Evolutionary conservation across 2,113 vertebrate species (phyloP), one percentile per base, ranked within the genome.

Genomic region (Coreoperca whiteheadi): DNA sequence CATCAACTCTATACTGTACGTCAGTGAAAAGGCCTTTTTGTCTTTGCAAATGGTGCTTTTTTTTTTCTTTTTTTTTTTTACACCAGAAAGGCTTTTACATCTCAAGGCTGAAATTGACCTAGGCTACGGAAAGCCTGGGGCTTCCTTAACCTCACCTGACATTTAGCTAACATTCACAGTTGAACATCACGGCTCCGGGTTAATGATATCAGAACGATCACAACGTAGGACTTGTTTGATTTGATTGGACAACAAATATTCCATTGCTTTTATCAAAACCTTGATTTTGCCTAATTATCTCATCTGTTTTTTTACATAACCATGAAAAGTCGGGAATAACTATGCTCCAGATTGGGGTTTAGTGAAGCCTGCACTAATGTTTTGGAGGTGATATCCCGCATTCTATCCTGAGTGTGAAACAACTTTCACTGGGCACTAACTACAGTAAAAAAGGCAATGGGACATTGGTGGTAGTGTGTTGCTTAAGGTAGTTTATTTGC

Each of bases 151-250:
- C 46, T 56, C 6, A 64, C 67, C 30, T 66, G 53, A 71, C 28
- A 66, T 25, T 43, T 43, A 59, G 61, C 67, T n/a, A n/a, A n/a
- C 71, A 57, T 61, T 65, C 30, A 59, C 61, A 76, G 48, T 30
- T 30, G 23, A 84, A 41, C 37, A 25, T 64, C 46, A 65, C 57
- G 80, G 4, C 37, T 53, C 18, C 63, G 12, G 2, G 4, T 63
- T 60, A 12, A 59, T 56, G 11, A 64, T 54, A 59, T 30, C n/a
- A 54, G 15, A 79, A 57, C 0, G 20, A 48, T 67, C 25, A 18
- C 18, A 37, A 14, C 23, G 14, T n/a, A 63, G 8, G 15, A 56
- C 32, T 20, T 15, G 34, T 63, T 70, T 74, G 7, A 60, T 50
- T 67, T 86, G 34, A 74, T 28, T 2, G 1, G 39, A 83, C 32